A percentile compares a stretch with the other conserved stretches of the same genome.
These are phyloP conservation scores for Oncorhynchus masou DNA, from an alignment of 2,113 vertebrate species.

Conservation along the genomic window DNA sequence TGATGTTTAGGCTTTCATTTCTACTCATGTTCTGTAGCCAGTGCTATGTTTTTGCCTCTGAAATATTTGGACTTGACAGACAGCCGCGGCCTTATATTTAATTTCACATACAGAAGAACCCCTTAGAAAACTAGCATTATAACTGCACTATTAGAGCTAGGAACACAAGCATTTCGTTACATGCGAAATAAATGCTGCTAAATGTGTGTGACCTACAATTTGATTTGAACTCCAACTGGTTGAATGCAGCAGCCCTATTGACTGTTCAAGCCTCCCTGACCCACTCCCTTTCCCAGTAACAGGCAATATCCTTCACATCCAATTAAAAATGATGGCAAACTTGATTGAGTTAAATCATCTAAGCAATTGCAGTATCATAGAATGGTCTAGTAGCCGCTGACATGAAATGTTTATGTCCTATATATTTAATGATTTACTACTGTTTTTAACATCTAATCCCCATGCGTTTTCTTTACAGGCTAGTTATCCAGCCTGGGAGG, in stretches of 20 bases:
- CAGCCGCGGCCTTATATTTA: not conserved
- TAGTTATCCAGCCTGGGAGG: conserved; percentile 84
- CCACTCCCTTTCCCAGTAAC: no score
- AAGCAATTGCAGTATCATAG: not conserved
- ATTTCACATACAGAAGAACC: not conserved
- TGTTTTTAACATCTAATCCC: not conserved
- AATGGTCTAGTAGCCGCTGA: no score
- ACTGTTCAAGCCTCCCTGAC: not conserved
- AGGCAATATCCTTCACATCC: not conserved
- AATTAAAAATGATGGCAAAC: not conserved
- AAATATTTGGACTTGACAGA: not conserved
- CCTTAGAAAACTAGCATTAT: not conserved
- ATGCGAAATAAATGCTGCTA: no score
- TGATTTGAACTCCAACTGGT: no score
- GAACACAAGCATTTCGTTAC: no score
- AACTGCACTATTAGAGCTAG: no score
- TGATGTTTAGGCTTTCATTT: not conserved
- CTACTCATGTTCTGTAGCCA: conserved; percentile 5
- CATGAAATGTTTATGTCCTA: no score
- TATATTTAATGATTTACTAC: not conserved
- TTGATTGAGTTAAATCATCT: not conserved
- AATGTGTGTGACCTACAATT: no score
- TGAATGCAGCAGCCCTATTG: not conserved
- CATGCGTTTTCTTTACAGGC: conserved; percentile 54
- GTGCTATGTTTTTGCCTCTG: no score